These are phyloP conservation scores for Hyaena hyaena DNA, from an alignment of 2,113 vertebrate species.

Conservation along the genomic window DNA sequence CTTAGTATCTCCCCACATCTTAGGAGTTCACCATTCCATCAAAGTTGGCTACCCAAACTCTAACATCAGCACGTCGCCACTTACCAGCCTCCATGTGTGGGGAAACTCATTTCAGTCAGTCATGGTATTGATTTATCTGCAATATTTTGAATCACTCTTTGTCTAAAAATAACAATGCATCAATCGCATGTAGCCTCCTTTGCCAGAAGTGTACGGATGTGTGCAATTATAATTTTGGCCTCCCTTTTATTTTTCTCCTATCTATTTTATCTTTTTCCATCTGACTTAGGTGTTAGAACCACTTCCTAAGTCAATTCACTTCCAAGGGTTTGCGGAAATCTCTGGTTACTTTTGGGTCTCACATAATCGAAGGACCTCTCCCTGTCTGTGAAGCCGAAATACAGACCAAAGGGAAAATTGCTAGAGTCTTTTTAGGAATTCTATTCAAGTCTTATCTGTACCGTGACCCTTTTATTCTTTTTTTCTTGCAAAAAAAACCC, in stretches of 20 bases:
- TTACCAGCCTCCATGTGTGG: neutral
- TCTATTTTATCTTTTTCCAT: neutral
- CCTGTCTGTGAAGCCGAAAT: conserved; percentile 8
- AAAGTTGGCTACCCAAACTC: neutral
- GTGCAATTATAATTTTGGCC: neutral
- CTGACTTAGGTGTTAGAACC: neutral
- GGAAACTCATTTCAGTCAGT: conserved; percentile 34
- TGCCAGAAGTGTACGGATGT: neutral
- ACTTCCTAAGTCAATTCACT: neutral
- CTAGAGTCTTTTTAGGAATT: neutral
- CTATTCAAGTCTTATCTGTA: neutral
- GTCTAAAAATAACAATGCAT: conserved; percentile 41
- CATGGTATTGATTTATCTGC: conserved; percentile 10
- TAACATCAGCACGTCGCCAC: neutral
- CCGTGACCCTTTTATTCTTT: neutral
- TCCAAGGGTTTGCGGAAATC: neutral
- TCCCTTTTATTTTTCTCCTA: neutral
- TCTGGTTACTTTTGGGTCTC: neutral
- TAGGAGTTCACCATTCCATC: neutral
- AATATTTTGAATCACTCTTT: conserved; percentile 45
- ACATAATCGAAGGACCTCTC: neutral
- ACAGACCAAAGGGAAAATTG: neutral
- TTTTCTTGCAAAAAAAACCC: conserved; percentile 21
- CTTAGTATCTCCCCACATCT: neutral
- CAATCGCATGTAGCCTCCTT: neutral